phyloP scores from a whole-genome alignment of 2,797 vertebrate species.

The Gallinago solitaria region DNA sequence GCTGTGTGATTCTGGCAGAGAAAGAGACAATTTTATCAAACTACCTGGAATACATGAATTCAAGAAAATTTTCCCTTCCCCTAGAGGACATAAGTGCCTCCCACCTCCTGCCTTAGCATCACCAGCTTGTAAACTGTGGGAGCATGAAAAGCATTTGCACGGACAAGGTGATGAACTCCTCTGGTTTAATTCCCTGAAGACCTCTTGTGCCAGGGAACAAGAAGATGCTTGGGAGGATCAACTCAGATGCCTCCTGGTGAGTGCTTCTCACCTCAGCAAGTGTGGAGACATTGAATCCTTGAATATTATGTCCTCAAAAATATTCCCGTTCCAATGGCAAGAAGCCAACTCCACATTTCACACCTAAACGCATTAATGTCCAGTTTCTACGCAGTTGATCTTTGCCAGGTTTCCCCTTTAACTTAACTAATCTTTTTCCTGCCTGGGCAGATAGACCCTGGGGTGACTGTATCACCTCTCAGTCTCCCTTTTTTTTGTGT shows the following conservation, averaged over 20 bases:
- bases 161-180: background rate
- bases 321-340: background rate
- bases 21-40: background rate
- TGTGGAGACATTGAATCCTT: background rate
- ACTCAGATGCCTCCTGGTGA: background rate
- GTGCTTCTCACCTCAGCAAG: background rate
- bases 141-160: background rate
- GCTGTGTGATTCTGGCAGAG: background rate
- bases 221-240: background rate
- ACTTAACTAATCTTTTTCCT: background rate
- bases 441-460: background rate
- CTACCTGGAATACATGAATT: background rate
- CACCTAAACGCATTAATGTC: background rate
- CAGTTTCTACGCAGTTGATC: background rate
- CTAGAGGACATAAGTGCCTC: background rate
- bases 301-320: background rate
- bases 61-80: background rate
- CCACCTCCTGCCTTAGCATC: background rate
- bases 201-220: background rate
- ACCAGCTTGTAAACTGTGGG: background rate
- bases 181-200: background rate
- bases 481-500: background rate
- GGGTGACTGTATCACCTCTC: background rate
- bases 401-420: background rate
- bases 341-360: background rate